Base-by-base conservation (phyloP, 2,113 vertebrate genomes). In the Parotia lawesii region DNA sequence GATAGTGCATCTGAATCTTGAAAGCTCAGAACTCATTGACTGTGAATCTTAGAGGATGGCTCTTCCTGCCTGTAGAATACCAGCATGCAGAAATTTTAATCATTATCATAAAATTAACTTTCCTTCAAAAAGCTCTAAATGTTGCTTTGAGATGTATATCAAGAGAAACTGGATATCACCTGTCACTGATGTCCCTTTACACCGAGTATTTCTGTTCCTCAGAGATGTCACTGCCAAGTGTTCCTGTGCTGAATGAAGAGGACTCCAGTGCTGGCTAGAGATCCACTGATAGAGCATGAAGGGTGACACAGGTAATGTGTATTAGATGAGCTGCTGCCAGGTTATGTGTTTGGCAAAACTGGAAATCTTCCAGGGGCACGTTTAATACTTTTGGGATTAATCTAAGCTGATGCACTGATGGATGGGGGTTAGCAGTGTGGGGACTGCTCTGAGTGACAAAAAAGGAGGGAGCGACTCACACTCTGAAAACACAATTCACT, bases 221-320 rank as follows among this genome's bases (percentile, higher is more conserved):
- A 57, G 44, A 44, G 44, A 11, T 48, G 53, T 27, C 65, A 11
- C 44, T 56, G 47, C 24, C 40, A 44, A 58, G 42, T 12, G 21
- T 15, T 70, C 69, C 58, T 8, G 3, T 18, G 15, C 22, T 57
- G 48, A 48, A 61, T 1, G 15, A 69, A 81, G 48, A 54, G 31
- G 29, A 62, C 14, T 6, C 12, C 33, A 24, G 31, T 13, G n/a
- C 28, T 25, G 33, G 35, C 25, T 42, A 64, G 48, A 2, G 2
- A 28, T 28, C 9, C 14, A 22, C 13, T 19, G 24, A 24, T 0
- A 5, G 53, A 27, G 5, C 37, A 57, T 27, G 58, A 61, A 61
- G 23, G 24, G 20, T 65, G 23, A 11, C 60, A 78, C 8, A 51
- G 38, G 33, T 14, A n/a, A 4, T 0, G 0, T 1, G 1, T 15